Percentiles rank a stretch among this genome's conserved stretches.
These are phyloP conservation scores for Yponomeuta sedellus DNA, from an alignment of 2,888 invertebrate species.

Conservation along the genomic window DNA sequence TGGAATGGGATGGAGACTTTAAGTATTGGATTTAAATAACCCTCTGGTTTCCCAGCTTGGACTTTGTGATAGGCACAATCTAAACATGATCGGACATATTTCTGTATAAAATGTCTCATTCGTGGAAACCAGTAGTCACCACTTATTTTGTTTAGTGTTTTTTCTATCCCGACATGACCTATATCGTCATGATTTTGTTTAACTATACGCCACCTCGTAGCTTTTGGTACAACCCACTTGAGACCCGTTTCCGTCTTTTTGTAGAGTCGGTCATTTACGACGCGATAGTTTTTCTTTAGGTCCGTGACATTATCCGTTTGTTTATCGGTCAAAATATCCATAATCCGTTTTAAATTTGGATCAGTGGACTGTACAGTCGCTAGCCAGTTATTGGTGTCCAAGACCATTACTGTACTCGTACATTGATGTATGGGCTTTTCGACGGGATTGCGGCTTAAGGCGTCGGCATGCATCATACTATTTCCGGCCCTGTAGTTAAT, in stretches of 20 bases:
- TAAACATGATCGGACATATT: constrained; percentile 25
- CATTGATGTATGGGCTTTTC: too few species aligned
- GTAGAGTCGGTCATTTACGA: constrained; percentile 23
- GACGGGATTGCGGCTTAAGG: too few species aligned
- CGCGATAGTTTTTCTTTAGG: constrained; percentile 21
- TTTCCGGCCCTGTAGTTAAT: too few species aligned
- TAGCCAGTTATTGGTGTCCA: too few species aligned
- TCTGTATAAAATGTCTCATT: constrained; percentile 22
- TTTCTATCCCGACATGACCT: constrained; percentile 29
- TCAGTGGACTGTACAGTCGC: too few species aligned
- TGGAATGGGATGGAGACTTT: constrained; percentile 12
- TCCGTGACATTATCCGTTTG: not conserved
- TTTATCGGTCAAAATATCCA: constrained; percentile 13
- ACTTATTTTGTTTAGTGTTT: constrained; percentile 24
- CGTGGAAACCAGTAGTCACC: constrained; percentile 26
- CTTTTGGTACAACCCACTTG: constrained; percentile 25
- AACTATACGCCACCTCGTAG: constrained; percentile 23
- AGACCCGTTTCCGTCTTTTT: constrained; percentile 21
- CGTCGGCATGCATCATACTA: too few species aligned
- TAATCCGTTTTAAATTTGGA: constrained; percentile 9
- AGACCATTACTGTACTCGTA: too few species aligned
- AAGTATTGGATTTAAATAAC: constrained; percentile 14
- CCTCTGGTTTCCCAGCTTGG: constrained; percentile 10
- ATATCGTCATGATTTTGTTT: constrained; percentile 26
- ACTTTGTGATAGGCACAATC: constrained; percentile 16